Evolutionary conservation across 2,888 invertebrate genomes (phyloP).

Genomic region (Furcula furcula): DNA sequence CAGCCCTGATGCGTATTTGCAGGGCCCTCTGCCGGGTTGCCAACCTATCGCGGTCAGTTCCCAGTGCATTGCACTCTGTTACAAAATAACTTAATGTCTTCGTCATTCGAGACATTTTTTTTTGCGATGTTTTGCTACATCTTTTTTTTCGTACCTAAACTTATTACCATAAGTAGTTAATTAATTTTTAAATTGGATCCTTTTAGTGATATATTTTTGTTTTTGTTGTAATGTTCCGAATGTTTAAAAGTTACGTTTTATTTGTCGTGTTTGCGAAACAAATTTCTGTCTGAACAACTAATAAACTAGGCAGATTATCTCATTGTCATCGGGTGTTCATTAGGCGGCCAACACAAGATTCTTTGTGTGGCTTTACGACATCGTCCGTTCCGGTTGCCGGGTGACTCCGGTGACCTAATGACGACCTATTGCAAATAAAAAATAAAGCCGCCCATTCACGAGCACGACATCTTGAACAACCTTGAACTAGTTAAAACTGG

Average conservation of each 20-base stretch:
- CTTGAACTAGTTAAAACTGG: constrained; percentile 76
- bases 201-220: constrained; percentile 50
- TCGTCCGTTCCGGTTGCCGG: constrained; percentile 53
- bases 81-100: constrained; percentile 68
- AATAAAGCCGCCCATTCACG: constrained; percentile 71
- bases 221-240: constrained; percentile 47
- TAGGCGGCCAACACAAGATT: constrained; percentile 40
- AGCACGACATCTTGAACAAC: constrained; percentile 50
- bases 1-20: no score
- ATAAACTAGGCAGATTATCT: constrained; percentile 31
- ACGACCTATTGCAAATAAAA: constrained; percentile 68
- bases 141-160: constrained; percentile 51
- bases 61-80: constrained; percentile 70
- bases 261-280: constrained; percentile 50
- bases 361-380: constrained; percentile 55
- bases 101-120: constrained; percentile 58
- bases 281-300: constrained; percentile 37
- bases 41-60: constrained; percentile 63
- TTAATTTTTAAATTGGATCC: constrained; percentile 65
- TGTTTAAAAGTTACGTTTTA: constrained; percentile 44
- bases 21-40: constrained; percentile 49
- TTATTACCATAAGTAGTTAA: constrained; percentile 70
- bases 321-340: constrained; percentile 28
- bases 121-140: constrained; percentile 63
- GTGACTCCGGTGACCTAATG: constrained; percentile 70